Evolutionary conservation across 2,888 invertebrate genomes (phyloP), one percentile per base, ranked within the genome.

Genomic region (Sarcophaga variegata): DNA sequence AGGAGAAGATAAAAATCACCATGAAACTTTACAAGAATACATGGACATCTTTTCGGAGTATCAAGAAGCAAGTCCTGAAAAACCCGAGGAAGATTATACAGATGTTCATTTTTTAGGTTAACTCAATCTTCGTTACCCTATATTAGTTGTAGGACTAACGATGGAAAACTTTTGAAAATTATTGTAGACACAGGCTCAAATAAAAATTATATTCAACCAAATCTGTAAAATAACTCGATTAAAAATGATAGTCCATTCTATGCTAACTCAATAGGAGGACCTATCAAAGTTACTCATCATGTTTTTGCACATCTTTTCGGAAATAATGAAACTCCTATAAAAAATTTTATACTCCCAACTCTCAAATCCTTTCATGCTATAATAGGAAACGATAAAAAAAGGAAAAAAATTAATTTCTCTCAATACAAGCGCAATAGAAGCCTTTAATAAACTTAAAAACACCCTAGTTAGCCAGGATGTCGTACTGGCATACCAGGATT

Each of bases 21-120:
- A 45, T 45, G 6, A 69, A 47, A 69, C n/a, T n/a, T 69, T 69
- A 49, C 47, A 69, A 69, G n/a, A 69, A 69, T 67, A 67, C 17
- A 45, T 67, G 37, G 37, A 67, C 37, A n/a, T 17, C n/a, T 45
- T 45, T 45, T 17, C 27, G 27, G 27, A 27, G 4, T 27, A 27
- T 27, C 27, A 27, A 27, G 27, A 27, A 4, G 22, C 22, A 22
- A 20, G 17, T 17, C n/a, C 10, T 67, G 17, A 45, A n/a, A 67
- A 45, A 17, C 17, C 47, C 37, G 10, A 47, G 10, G 20, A 47
- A 67, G 20, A 45, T 67, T 67, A 22, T 22, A 22, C 22, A 22
- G 1, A 22, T 22, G 22, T 22, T 22, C 22, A 22, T 37, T 67
- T 67, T 70, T 70, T 49, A 70, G 49, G 22, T 22, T 70, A 70